Base-by-base conservation (phyloP, 2,797 vertebrate species). In the Sarcoramphus papa region DNA sequence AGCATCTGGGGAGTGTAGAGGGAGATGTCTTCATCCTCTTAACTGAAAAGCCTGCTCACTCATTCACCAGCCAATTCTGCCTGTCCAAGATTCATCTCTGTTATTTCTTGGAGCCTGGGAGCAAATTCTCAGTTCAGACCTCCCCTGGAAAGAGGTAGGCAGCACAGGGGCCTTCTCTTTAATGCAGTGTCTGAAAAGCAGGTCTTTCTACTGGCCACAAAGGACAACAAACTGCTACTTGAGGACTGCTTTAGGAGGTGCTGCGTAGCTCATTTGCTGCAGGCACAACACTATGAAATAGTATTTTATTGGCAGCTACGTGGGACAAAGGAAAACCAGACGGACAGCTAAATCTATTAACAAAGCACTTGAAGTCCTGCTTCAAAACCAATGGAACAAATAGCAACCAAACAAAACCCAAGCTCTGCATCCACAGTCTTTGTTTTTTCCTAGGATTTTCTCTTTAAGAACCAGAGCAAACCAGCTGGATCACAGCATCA, bases 241-340 rank as follows among this genome's bases (percentile, higher is more conserved):
- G 50, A 69, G 80, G 53, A 47, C 19, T 45, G 31, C 63, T 73
- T 89, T 64, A 45, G 69, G 75, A 92, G n/a, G 64, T 75, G 18
- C 64, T 56, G 48, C 24, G 28, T 74, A 80, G 75, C 27, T 93
- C n/a, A 27, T 77, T 77, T 92, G 81, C 51, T 54, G 28, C 60
- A 89, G 56, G 37, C 45, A 3, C 35, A 79, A 74, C 9, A 23
- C 56, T 74, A 20, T 47, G 57, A 80, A 92, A 80, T 50, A n/a
- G 18, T 73, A 75, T 85, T 93, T 96, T 92, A 68, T 83, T 81
- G 79, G 43, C 87, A 88, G 70, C 69, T 95, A 53, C 41, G 28
- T 64, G 68, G 37, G 65, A 89, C 90, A 96, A 94, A 95, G 48
- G 40, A 89, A 96, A 95, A 62, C 5, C 45, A 83, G 53, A 57